Base-by-base conservation (phyloP, 37 sponge, comb jelly and placozoan species). In the Axinella damicornis region DNA sequence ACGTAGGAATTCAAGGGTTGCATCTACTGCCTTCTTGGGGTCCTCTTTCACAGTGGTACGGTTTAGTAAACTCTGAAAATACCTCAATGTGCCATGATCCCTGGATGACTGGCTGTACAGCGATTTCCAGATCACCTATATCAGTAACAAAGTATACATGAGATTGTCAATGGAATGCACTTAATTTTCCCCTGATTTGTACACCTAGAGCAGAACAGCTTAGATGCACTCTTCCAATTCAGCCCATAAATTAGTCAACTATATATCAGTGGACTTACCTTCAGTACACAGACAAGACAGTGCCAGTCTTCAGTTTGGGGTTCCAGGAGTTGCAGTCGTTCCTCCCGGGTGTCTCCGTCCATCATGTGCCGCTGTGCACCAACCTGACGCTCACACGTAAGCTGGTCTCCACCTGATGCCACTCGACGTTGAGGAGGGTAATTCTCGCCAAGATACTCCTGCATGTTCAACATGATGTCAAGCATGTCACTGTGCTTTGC, bases 31-130 rank as follows among this genome's bases (percentile, higher is more conserved):
- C 65, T 83, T 74, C 35, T 83, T 83, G 21, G 76, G 76, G 5
- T 76, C 76, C 63, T 74, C 59, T 5, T 9, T 30, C 11, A 65
- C 69, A 37, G 86, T 25, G 6, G 28, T 46, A 18, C 69, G 69
- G 24, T n/a, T 59, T 2, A 83, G 85, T 19, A 74, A 30, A 32
- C 72, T 61, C 5, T 66, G 21, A 27, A 83, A 76, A 18, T 59
- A 35, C 18, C 85, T 41, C 9, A 83, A 41, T 9, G 85, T 83
- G 34, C 85, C 85, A 73, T 83, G 85, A 58, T 83, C 85, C n/a
- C 85, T 2, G 2, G 71, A 22, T 32, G 71, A 69, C 24, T n/a
- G 1, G 1, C n/a, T 1, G 39, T 25, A 76, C 20, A 64, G 36
- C 20, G 12, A 32, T 39, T 83, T 83, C 76, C 75, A 83, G 5